Base-by-base conservation (phyloP, 2,888 invertebrate species). In the Cheilosia variabilis region DNA sequence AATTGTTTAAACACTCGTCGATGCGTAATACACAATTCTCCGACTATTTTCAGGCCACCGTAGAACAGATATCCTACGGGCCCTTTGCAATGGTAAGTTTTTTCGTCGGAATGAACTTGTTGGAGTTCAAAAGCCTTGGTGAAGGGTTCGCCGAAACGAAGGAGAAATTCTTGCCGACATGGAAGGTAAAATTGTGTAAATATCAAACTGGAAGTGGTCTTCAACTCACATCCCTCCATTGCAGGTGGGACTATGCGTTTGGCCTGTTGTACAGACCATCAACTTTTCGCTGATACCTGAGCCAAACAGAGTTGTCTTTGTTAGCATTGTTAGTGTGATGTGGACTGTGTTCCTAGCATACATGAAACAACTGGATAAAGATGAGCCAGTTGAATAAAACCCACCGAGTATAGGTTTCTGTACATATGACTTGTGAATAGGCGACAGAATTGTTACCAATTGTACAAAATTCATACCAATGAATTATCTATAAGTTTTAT, bases 281-380 rank as follows among this genome's bases (percentile, higher is more conserved):
- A 96, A 96, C 90, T 96, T 96, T 89, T 93, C 95, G 17, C 93
- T 95, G 66, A 92, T 96, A n/a, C 94, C 95, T 0, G 96, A 96
- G 89, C 94, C 93, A 88, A 96, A 96, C 90, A 93, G 96, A 62
- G 94, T 96, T 0, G 93, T 96, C 2, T 95, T 95, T 88, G 95
- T 96, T 0, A 95, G 96, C 88, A 90, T 94, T 0, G 95, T 95
- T 78, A 96, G 96, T 90, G 94, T 96, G 69, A 90, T 96, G 47
- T 96, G 96, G 96, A 96, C 96, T 0, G 94, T 95, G 17, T 96
- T 95, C 90, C 93, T 96, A 88, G 96, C 96, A 0, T 96, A 95
- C 88, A 95, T 96, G 94, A 96, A 96, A 19, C 66, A 81, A 2
- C 17, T 71, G 22, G 53, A 79, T 2, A 15, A 45, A 10, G 62